Evolutionary conservation across 2,888 invertebrate species (phyloP), one percentile per base, ranked within the genome.

Genomic region (Myopa testacea): DNA sequence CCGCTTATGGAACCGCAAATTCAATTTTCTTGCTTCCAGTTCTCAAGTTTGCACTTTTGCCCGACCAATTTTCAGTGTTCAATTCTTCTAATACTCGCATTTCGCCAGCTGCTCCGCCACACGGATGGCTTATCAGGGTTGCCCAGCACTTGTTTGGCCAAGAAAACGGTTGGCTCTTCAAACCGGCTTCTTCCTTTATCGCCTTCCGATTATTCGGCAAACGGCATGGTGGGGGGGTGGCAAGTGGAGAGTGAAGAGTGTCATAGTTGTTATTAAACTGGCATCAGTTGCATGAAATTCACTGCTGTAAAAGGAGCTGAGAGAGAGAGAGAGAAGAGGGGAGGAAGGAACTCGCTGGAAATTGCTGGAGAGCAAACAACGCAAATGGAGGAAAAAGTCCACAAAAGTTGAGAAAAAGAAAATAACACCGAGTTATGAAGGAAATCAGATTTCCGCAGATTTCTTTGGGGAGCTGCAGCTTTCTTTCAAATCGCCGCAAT

Each of bases 251-350:
- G 55, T 6, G 16, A 1, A 4, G 34, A 65, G 34, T 38, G 65
- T 34, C 65, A 38, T 37, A 65, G 65, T 65, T 38, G 34, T 65
- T 65, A 65, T 37, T 38, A 65, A 65, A 65, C 65, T 65, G 65
- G 38, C 37, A 38, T 65, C 38, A 65, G 65, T 16, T 65, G 65
- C 38, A 37, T 7, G 34, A 34, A 37, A 14, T 65, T 65, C 37
- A 10, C 6, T n/a, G 6, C 26, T 10, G 10, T 19, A 26, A 62
- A 14, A 14, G 58, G 34, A 63, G 12, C 19, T 26, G 65, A 65
- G 26, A 14, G 37, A 12, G 37, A 37, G 38, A 37, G 16, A 65
- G 37, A 4, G 34, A 34, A 55, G 5, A n/a, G 14, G n/a, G n/a
- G 16, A 14, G 5, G 55, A 55, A 55, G 55, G 10, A 55, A 4